phyloP scores from a whole-genome alignment of 2,797 vertebrate genomes.

The Spondyliosoma cantharus region DNA sequence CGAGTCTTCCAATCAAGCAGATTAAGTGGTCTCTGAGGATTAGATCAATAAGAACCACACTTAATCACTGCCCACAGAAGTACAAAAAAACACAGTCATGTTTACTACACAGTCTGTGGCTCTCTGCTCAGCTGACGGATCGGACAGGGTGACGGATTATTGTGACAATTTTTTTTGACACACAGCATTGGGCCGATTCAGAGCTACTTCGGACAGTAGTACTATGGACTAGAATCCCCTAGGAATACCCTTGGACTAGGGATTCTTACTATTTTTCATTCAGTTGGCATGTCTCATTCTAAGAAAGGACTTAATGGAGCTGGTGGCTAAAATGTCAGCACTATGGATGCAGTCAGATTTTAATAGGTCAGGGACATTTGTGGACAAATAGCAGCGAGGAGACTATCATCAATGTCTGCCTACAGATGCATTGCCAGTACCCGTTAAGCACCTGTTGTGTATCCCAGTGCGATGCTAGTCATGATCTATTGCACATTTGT shows the following conservation, averaged over 20 bases:
- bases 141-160: constrained; percentile 11
- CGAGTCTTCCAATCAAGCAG: constrained; percentile 19
- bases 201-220: neutral
- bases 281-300: constrained; percentile 15
- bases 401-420: neutral
- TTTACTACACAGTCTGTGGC: neutral
- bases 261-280: neutral
- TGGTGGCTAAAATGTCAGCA: neutral
- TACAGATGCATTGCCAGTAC: neutral
- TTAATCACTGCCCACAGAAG: constrained; percentile 50
- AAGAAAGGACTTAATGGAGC: neutral
- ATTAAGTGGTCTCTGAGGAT: constrained; percentile 51
- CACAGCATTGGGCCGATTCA: neutral
- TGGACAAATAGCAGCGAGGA: neutral
- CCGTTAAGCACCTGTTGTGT: constrained; percentile 23
- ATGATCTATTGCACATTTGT: neutral
- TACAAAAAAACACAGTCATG: constrained; percentile 13
- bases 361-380: neutral
- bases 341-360: constrained; percentile 3
- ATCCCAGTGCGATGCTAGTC: neutral
- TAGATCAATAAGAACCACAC: constrained; percentile 38
- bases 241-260: too few species aligned
- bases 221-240: neutral
- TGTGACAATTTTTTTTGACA: constrained; percentile 23
- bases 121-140: neutral